Evolutionary conservation across 2,113 vertebrate species (phyloP), one percentile per base, ranked within the genome.

Genomic region (Rhabdomys dilectus): DNA sequence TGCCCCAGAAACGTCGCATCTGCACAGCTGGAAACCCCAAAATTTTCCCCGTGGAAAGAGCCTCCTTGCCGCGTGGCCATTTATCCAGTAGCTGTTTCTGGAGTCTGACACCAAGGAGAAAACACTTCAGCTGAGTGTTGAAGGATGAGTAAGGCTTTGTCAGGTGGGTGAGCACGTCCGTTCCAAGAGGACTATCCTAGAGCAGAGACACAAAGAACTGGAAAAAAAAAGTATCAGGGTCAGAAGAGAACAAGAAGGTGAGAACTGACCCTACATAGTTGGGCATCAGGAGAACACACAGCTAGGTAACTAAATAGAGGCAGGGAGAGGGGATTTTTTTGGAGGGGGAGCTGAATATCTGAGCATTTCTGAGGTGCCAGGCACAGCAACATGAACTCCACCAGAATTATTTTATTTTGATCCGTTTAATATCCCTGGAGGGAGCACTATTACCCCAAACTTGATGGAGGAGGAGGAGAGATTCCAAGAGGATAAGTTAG

Each of bases 11-110:
- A 91, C 72, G 48, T 13, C 5, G 15, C 51, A 70, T 9, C 56
- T 8, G n/a, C 87, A 80, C 51, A 90, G 96, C 10, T 91, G 94
- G 89, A n/a, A 91, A 78, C 88, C 8, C 58, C 56, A 51, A 94
- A 85, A 96, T 91, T 68, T 73, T 5, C 82, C 70, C 24, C 22
- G 75, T 48, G 48, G 75, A 88, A 96, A 94, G 36, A 68, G 29
- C 42, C n/a, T 94, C 64, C 53, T 94, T 36, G 45, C 81, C 3
- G 1, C 80, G 90, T 9, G 9, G 26, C 26, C 78, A 89, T 70
- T 89, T 76, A 48, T 58, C 84, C 62, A 53, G 66, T 53, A 85
- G 72, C 89, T 15, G 45, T 64, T 92, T 70, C 58, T 77, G 80
- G 95, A 34, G 26, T 45, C 42, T 86, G 17, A 87, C 39, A 48